A percentile compares a stretch with the other conserved stretches of the same genome.
phyloP scores from a whole-genome alignment of 2,113 vertebrate genomes.

The Phylloscopus whistleri region DNA sequence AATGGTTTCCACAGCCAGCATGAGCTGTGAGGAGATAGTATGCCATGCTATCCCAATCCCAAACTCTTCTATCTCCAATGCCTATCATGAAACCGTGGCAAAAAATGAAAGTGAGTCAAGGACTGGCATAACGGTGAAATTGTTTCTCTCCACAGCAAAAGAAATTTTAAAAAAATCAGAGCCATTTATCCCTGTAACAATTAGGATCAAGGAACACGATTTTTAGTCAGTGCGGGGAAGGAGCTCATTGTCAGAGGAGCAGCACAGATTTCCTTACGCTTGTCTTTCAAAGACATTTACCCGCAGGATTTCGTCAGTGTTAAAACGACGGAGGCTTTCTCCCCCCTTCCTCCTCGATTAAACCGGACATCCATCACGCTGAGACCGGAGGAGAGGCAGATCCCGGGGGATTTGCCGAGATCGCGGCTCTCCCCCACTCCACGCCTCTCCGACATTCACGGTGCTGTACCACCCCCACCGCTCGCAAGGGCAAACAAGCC shows the following conservation, averaged over 20 bases:
- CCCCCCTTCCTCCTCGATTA: background rate
- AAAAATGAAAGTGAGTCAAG: background rate
- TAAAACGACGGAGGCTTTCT: background rate
- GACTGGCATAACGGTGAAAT: background rate
- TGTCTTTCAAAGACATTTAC: background rate
- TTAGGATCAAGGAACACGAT: background rate
- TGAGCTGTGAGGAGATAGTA: background rate
- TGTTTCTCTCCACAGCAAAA: background rate
- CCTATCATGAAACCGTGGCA: rapidly evolving
- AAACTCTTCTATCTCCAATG: background rate
- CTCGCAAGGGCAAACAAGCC: background rate
- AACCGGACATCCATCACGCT: background rate
- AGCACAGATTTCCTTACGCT: background rate
- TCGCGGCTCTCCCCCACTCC: background rate
- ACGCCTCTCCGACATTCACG: background rate
- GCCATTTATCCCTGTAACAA: background rate
- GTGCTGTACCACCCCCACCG: background rate
- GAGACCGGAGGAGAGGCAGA: background rate
- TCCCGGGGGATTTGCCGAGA: background rate
- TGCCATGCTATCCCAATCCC: rapidly evolving
- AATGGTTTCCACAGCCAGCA: background rate
- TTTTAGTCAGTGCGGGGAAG: background rate
- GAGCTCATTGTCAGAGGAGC: background rate
- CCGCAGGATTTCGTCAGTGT: background rate
- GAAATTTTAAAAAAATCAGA: background rate